Base-by-base conservation (phyloP, 2,888 invertebrate species). In the Chouioia cunea region DNA sequence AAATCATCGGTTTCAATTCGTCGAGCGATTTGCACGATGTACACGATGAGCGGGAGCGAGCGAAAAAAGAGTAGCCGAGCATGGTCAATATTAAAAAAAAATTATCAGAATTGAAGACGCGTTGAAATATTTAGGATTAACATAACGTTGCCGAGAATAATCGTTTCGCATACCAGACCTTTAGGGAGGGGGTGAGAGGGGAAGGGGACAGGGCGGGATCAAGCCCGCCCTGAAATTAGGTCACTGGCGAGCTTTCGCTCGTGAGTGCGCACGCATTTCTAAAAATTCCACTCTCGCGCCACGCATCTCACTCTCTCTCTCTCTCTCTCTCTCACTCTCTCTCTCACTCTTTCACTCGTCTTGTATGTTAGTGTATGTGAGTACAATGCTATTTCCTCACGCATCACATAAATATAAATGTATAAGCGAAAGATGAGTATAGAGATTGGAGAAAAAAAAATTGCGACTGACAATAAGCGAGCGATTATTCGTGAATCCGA, bases 1-100 rank as follows among this genome's bases (percentile, higher is more conserved):
- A 77, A 75, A 72, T 77, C 56, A 74, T 76, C 73, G 70, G 74
- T 57, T n/a, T n/a, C 65, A 59, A 70, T 64, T 36, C 10, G 36
- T 36, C 6, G 54, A 71, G 64, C 58, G 65, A 44, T 74, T 54
- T 73, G 59, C 60, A 71, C 73, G 36, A 70, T 50, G 27, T 62
- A 60, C 44, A 53, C 27, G 18, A n/a, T 53, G 57, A 48, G 57
- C 48, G 20, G 57, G 15, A 43, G 27, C 50, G 43, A 54, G 46
- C 36, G 36, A 6, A 6, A 36, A 36, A 36, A 36, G 36, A 36
- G 36, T 36, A 36, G 36, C 36, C 47, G 20, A 23, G 23, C 10
- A 6, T 22, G n/a, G 23, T 48, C 16, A 46, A 18, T 46, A 59
- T 52, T 43, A 23, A 60, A 53, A 48, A 43, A 60, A n/a, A 50